A percentile compares a stretch with the other conserved stretches of the same genome.
phyloP scores from a whole-genome alignment of 2,797 vertebrate species.

The Tragopan temminckii region DNA sequence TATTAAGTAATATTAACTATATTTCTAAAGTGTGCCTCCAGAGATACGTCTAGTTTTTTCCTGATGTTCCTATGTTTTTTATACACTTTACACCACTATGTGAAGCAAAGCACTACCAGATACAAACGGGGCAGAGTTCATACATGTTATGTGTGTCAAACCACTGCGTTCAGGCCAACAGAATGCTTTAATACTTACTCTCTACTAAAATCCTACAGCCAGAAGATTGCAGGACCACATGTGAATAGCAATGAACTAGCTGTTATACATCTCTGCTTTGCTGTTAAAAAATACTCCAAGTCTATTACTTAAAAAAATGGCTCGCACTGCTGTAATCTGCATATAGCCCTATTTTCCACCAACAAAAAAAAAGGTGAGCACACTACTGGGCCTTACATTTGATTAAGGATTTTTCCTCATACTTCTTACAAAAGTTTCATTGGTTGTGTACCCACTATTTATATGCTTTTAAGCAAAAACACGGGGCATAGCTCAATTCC shows the following conservation, averaged over 20 bases:
- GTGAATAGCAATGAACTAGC: background rate
- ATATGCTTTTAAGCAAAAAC: background rate
- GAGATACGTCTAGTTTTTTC: background rate
- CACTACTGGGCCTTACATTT: background rate
- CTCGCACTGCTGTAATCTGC: background rate
- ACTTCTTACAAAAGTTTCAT: background rate
- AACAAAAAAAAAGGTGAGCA: background rate
- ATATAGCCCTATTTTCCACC: background rate
- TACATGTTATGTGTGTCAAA: rapidly evolving
- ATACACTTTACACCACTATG: background rate
- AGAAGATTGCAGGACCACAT: background rate
- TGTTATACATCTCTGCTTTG: background rate
- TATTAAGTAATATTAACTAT: background rate
- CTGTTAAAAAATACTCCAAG: background rate
- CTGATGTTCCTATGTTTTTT: background rate
- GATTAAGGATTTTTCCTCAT: background rate
- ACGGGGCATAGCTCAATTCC: background rate
- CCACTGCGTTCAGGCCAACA: background rate
- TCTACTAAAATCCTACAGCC: background rate
- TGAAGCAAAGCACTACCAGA: background rate
- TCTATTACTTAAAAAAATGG: background rate
- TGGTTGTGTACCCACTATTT: background rate
- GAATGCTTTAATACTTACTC: background rate
- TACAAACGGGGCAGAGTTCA: background rate
- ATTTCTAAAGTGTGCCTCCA: background rate